Evolutionary conservation across 2,888 invertebrate species (phyloP), one percentile per base, ranked within the genome.

Genomic region (Sphaerophoria rueppellii): DNA sequence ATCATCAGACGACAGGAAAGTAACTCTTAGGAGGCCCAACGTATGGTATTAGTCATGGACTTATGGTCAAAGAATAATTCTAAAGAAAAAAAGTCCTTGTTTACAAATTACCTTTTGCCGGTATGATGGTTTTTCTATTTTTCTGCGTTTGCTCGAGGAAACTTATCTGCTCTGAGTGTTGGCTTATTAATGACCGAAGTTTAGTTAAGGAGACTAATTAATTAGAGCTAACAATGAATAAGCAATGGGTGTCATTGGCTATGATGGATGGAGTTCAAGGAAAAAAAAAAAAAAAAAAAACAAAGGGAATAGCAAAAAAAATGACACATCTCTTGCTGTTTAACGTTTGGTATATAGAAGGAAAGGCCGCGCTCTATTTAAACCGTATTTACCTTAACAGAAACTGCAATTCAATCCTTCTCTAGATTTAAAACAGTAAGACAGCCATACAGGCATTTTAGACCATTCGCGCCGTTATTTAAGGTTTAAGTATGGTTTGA

Each of bases 151-250:
- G 16, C 60, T 54, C 67, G 12, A 60, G 34, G 34, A 63, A 50
- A 75, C 57, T 55, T 24, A 55, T 65, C 54, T 50, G 58, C 67
- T 76, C 72, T 72, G 82, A 46, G 46, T 9, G 6, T 69, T 54
- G 72, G 77, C 73, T 75, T 79, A 79, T 82, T 79, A 79, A 82
- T 82, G 74, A 75, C 65, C 71, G 35, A 79, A 71, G 82, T 78
- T 82, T 75, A 78, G 78, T 71, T 82, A 52, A 70, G 70, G 70
- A 60, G 70, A 75, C 63, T 82, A 82, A 82, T 82, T 82, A 82
- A 79, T 74, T 74, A 48, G 35, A 65, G 61, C 60, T 67, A 69
- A 73, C 60, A 77, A 82, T 77, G 55, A 57, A 61, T 40, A 65
- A 74, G 74, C 63, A 57, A 65, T 57, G 61, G 61, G 72, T 76